Evolutionary conservation across 2,888 invertebrate genomes (phyloP).

Genomic region (Synanthedon tipuliformis): DNA sequence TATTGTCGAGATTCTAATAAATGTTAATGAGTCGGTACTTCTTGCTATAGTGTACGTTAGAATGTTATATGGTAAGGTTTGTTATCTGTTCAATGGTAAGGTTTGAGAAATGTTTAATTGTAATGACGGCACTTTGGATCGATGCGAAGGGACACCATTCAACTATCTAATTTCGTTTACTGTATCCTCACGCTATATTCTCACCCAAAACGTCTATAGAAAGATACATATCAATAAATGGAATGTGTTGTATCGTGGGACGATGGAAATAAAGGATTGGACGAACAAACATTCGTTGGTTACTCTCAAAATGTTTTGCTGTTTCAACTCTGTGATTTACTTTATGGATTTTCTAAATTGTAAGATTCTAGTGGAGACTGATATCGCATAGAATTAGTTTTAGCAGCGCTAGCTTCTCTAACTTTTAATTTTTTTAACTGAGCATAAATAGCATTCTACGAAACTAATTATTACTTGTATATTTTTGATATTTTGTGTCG

Average conservation of each 20-base stretch:
- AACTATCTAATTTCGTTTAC: conserved; percentile 37
- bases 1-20: conserved; percentile 11
- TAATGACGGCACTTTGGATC: conserved; percentile 56
- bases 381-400: conserved; percentile 68
- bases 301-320: conserved; percentile 61
- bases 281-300: conserved; percentile 43
- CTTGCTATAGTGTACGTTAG: conserved; percentile 54
- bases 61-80: conserved; percentile 48
- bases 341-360: conserved; percentile 68
- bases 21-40: conserved; percentile 41
- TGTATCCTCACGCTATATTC: conserved; percentile 41
- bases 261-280: conserved; percentile 31
- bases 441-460: conserved; percentile 34
- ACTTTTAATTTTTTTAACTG: conserved; percentile 53
- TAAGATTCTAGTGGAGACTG: conserved; percentile 70
- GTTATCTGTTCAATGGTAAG: conserved; percentile 55
- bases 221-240: conserved; percentile 65
- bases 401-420: conserved; percentile 69
- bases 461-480: conserved; percentile 31
- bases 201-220: conserved; percentile 49
- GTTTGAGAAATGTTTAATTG: conserved; percentile 38
- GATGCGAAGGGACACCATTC: conserved; percentile 59
- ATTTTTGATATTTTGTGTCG: conserved; percentile 51
- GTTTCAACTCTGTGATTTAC: conserved; percentile 68
- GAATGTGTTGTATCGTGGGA: conserved; percentile 47